phyloP scores from a whole-genome alignment of 2,113 vertebrate genomes.

The Ceuthmochares aereus region DNA sequence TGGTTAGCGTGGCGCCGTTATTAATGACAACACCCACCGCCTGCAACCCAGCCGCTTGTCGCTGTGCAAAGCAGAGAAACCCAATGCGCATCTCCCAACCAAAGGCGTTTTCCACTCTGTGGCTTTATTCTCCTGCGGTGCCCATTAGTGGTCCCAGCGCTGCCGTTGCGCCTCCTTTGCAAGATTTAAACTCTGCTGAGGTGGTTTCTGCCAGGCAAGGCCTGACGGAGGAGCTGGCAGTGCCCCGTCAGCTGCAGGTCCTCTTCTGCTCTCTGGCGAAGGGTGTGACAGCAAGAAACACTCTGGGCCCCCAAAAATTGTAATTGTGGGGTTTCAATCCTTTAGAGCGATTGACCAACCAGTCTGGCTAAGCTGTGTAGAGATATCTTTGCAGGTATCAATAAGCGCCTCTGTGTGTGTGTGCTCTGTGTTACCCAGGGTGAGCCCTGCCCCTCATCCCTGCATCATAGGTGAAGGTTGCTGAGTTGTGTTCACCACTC shows the following conservation, averaged over 20 bases:
- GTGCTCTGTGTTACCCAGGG: rapidly evolving
- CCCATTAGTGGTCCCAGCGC: background rate
- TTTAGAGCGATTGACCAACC: rapidly evolving
- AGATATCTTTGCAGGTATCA: background rate
- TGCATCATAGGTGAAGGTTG: rapidly evolving
- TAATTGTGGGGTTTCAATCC: rapidly evolving
- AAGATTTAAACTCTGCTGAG: background rate
- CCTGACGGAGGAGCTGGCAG: background rate
- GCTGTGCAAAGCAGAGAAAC: background rate
- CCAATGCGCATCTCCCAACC: background rate
- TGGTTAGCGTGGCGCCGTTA: slow-evolving; percentile 44
- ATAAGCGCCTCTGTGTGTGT: rapidly evolving
- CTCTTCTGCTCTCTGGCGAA: background rate
- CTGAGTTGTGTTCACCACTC: rapidly evolving
- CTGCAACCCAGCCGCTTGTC: background rate
- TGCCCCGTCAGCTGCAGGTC: background rate
- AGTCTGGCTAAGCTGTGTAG: rapidly evolving
- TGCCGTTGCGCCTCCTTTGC: background rate
- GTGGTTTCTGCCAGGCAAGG: background rate
- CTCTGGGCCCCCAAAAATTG: background rate
- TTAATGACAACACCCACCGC: slow-evolving; percentile 49
- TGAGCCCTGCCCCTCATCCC: background rate
- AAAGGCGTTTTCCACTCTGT: rapidly evolving
- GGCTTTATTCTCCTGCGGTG: background rate
- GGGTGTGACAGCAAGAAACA: background rate